Evolutionary conservation across 2,888 invertebrate genomes (phyloP).

Genomic region (Pycnomerus fuliginosus): DNA sequence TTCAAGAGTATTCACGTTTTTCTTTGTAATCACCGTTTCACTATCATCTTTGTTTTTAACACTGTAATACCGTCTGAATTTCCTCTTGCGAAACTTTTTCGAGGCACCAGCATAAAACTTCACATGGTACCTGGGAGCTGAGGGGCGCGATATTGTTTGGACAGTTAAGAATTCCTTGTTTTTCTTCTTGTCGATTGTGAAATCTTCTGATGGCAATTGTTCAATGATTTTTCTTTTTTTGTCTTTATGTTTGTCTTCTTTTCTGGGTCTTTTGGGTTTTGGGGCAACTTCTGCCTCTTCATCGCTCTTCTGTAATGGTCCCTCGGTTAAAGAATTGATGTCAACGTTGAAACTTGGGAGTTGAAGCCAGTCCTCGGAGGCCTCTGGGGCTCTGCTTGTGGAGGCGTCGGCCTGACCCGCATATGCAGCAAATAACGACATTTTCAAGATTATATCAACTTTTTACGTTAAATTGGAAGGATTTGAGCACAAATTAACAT

Average conservation of each 20-base stretch:
- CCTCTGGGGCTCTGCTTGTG: too few relatives aligned
- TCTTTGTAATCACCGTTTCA: slow-evolving; percentile 35
- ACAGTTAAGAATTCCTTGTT: slow-evolving; percentile 61
- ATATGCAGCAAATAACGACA: too few relatives aligned
- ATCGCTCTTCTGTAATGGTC: too few relatives aligned
- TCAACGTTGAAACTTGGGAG: too few relatives aligned
- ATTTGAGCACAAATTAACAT: too few relatives aligned
- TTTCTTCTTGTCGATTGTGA: slow-evolving; percentile 37
- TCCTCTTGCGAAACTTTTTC: slow-evolving; percentile 33
- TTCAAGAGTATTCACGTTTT: slow-evolving; percentile 28
- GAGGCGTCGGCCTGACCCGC: too few relatives aligned
- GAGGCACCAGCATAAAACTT: slow-evolving; percentile 31
- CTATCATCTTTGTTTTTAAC: slow-evolving; percentile 27
- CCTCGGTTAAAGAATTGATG: too few relatives aligned
- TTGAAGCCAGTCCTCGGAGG: too few relatives aligned
- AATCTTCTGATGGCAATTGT: slow-evolving; percentile 33
- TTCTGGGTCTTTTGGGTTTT: too few relatives aligned
- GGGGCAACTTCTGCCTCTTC: too few relatives aligned
- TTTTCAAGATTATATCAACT: too few relatives aligned
- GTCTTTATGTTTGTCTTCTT: slow-evolving; percentile 22
- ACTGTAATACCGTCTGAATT: slow-evolving; percentile 43
- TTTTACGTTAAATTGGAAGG: too few relatives aligned
- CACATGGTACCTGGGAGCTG: slow-evolving; percentile 59
- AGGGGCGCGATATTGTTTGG: slow-evolving; percentile 63
- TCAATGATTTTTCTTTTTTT: slow-evolving; percentile 37